Conservation (phyloP, 2,113 vertebrate genomes). For the rat (Rattus norvegicus) region GRCr8 NC_086032.1:57150501-57151000, state of each 20-base stretch:
- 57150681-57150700: conserved; percentile 71
- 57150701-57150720: conserved; percentile 67
- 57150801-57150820: conserved; percentile 64
- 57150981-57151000: neutral
- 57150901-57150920: conserved; percentile 68
- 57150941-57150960: conserved; percentile 56
- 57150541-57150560: conserved; percentile 31
- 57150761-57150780: conserved; percentile 76
- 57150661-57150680: conserved; percentile 51
- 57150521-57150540: neutral
- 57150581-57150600: neutral
- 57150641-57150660: conserved; percentile 38
- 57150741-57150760: conserved; percentile 70
- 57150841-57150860: conserved; percentile 70
- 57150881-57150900: conserved; percentile 43
- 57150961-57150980: conserved; percentile 46
- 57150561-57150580: conserved; percentile 40
- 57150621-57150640: conserved; percentile 47
- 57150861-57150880: conserved; percentile 65
- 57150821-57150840: conserved; percentile 63
- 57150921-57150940: conserved; percentile 67
- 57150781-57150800: conserved; percentile 64
- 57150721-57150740: conserved; percentile 74
- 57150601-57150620: conserved; percentile 17
- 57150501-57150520: conserved; percentile 16